Percentiles rank a stretch among this genome's conserved stretches.
phyloP scores from a whole-genome alignment of 2,888 invertebrate genomes.

The Caenorhabditis virilis region DNA sequence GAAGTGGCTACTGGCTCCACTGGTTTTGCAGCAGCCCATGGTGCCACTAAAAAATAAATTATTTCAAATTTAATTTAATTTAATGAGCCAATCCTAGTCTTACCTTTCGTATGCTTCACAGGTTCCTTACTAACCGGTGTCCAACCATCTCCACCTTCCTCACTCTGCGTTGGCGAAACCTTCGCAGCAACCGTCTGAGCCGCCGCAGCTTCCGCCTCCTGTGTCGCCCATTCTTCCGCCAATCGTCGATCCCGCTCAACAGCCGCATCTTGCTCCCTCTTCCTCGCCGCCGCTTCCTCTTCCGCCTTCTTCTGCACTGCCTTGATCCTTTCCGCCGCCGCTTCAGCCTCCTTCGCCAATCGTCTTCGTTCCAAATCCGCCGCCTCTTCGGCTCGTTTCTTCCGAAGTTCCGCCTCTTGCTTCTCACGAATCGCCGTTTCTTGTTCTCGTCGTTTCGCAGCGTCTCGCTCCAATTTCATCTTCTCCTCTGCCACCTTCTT shows the following conservation, averaged over 20 bases:
- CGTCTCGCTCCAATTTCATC: slow-evolving; percentile 11
- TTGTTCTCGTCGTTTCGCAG: slow-evolving; percentile 17
- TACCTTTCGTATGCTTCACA: slow-evolving; percentile 24
- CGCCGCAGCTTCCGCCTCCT: slow-evolving; percentile 5
- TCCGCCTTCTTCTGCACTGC: slow-evolving; percentile 7
- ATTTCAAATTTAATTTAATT: neutral
- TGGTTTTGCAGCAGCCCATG: slow-evolving; percentile 27
- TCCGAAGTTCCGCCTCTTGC: slow-evolving; percentile 13
- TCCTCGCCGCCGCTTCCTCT: slow-evolving; percentile 3
- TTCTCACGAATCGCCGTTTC: slow-evolving; percentile 10
- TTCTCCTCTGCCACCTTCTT: slow-evolving; percentile 29
- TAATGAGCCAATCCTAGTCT: no score
- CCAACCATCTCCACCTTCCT: slow-evolving; percentile 28
- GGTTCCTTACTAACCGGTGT: slow-evolving; percentile 9
- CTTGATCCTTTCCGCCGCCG: slow-evolving; percentile 10
- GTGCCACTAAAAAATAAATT: slow-evolving; percentile 15
- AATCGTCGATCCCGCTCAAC: slow-evolving; percentile 11
- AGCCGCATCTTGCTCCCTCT: slow-evolving; percentile 6
- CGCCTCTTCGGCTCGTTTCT: slow-evolving; percentile 16
- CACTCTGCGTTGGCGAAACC: slow-evolving; percentile 22
- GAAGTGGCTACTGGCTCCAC: slow-evolving; percentile 1
- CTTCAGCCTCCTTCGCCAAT: slow-evolving; percentile 8
- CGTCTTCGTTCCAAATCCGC: slow-evolving; percentile 17
- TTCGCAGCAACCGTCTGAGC: slow-evolving; percentile 5
- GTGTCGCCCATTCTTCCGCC: slow-evolving; percentile 8